Conservation (phyloP, 2,888 invertebrate species). For the Fragum fragum region DNA sequence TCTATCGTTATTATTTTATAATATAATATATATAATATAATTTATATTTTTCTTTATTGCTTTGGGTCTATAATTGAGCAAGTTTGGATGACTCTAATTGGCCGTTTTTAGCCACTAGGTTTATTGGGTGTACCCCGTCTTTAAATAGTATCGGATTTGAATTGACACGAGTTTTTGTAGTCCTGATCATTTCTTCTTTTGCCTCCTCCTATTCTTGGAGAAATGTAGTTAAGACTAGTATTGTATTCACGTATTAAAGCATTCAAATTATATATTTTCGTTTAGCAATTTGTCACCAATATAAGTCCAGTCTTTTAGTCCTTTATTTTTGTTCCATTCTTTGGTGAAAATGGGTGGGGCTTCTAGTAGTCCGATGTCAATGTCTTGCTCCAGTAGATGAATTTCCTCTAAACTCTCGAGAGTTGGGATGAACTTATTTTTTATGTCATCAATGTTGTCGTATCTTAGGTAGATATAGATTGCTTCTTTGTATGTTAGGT, state of each 20-base stretch:
- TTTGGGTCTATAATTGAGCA: neutral
- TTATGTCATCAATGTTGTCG: neutral
- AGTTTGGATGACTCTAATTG: neutral
- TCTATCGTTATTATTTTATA: too few relatives aligned
- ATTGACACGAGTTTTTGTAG: neutral
- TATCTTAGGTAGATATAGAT: conserved; percentile 12
- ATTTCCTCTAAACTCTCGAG: conserved; percentile 6
- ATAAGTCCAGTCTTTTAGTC: neutral
- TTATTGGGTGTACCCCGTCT: conserved; percentile 3
- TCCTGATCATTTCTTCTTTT: neutral
- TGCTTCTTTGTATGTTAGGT: conserved; percentile 19
- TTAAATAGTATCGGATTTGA: neutral
- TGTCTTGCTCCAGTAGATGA: neutral
- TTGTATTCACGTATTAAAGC: neutral
- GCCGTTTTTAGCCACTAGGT: neutral
- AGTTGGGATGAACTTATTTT: neutral
- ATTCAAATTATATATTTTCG: neutral
- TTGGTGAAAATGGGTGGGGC: conserved; percentile 19
- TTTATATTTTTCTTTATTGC: neutral
- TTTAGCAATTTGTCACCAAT: neutral
- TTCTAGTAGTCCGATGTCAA: conserved; percentile 33
- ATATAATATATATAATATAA: too few relatives aligned
- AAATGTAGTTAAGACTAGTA: neutral
- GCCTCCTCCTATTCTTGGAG: neutral
- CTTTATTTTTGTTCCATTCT: conserved; percentile 12